Evolutionary conservation across 2,888 invertebrate species (phyloP).

Genomic region (Apodemia zela): DNA sequence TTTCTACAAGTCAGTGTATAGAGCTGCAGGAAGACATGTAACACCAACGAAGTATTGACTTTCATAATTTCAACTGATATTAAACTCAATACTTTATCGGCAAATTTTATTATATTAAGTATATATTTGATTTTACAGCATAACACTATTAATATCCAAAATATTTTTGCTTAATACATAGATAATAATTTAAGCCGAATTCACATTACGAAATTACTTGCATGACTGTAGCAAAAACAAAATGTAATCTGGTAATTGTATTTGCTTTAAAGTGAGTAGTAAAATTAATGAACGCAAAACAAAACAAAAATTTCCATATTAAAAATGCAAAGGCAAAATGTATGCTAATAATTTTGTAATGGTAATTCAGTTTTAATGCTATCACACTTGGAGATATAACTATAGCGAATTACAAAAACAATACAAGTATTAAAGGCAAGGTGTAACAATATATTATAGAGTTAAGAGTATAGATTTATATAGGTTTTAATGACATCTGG

Average conservation of each 20-base stretch:
- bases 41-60: slow-evolving; percentile 48
- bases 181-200: slow-evolving; percentile 38
- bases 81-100: slow-evolving; percentile 26
- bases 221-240: too few relatives aligned
- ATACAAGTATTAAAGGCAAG: slow-evolving; percentile 11
- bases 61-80: slow-evolving; percentile 20
- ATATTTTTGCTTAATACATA: slow-evolving; percentile 65
- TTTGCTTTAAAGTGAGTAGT: neutral
- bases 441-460: slow-evolving; percentile 16
- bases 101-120: slow-evolving; percentile 28
- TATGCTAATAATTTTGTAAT: slow-evolving; percentile 1
- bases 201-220: slow-evolving; percentile 9
- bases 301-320: neutral
- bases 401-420: slow-evolving; percentile 24
- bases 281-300: neutral
- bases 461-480: slow-evolving; percentile 20
- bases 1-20: slow-evolving; percentile 78
- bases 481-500: slow-evolving; percentile 22
- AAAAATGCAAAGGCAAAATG: too few relatives aligned
- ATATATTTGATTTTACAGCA: slow-evolving; percentile 52
- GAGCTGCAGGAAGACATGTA: slow-evolving; percentile 79
- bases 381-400: slow-evolving; percentile 29
- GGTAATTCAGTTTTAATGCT: slow-evolving; percentile 21
- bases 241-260: neutral
- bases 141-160: slow-evolving; percentile 72